Evolutionary conservation across 2,113 vertebrate species (phyloP).

Genomic region (Malurus elegans): DNA sequence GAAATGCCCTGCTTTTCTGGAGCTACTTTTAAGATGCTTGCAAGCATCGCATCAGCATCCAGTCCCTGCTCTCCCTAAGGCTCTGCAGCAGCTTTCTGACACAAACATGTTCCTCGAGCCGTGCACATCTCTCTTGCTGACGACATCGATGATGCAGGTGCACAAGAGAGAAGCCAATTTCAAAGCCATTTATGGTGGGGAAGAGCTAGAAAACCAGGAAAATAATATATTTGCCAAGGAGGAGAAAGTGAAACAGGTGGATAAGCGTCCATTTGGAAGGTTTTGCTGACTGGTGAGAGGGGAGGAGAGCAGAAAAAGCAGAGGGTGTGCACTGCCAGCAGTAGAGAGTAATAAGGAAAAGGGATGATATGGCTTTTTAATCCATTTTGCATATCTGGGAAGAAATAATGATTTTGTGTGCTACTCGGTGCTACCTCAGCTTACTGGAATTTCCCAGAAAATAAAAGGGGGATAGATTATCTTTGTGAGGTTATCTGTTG

Average conservation of each 20-base stretch:
- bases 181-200: constrained; percentile 60
- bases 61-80: constrained; percentile 40
- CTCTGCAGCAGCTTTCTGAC: constrained; percentile 26
- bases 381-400: constrained; percentile 3
- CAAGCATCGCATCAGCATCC: constrained; percentile 14
- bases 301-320: background rate
- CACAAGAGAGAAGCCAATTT: constrained; percentile 50
- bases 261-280: background rate
- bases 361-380: constrained; percentile 35
- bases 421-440: background rate
- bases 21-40: constrained; percentile 28
- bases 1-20: constrained; percentile 6
- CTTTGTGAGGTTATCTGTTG: background rate
- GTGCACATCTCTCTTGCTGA: constrained; percentile 50
- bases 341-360: background rate
- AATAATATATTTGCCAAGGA: constrained; percentile 25
- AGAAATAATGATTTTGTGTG: constrained; percentile 1
- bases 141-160: constrained; percentile 63
- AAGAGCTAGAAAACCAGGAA: constrained; percentile 32
- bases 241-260: constrained; percentile 40
- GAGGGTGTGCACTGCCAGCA: background rate
- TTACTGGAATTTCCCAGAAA: background rate
- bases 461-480: background rate
- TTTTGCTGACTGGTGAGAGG: background rate
- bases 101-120: constrained; percentile 27